Evolutionary conservation across 2,113 vertebrate genomes (phyloP).

Genomic region (Martes martes): DNA sequence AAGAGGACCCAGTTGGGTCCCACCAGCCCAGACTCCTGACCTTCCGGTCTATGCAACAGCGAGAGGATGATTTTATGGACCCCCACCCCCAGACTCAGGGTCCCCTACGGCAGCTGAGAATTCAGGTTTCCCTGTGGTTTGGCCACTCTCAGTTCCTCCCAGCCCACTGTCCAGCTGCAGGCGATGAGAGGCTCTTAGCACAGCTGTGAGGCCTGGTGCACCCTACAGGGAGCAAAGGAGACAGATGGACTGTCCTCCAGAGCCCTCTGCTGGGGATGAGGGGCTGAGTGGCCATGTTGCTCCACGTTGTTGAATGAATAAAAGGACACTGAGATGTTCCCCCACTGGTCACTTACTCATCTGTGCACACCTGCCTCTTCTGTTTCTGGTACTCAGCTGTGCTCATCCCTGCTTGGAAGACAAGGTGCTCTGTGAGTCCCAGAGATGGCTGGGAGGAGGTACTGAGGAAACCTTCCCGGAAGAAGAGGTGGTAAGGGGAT

Average conservation of each 20-base stretch:
- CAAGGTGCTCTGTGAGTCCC: background rate
- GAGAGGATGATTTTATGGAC: background rate
- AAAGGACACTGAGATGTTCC: background rate
- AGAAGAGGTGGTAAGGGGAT: background rate
- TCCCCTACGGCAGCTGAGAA: background rate
- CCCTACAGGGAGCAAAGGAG: background rate
- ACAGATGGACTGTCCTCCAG: background rate
- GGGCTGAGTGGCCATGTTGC: background rate
- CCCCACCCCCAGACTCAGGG: background rate
- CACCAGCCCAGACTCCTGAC: background rate
- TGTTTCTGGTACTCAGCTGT: no score
- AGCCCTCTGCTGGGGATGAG: background rate
- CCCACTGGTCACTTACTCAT: background rate
- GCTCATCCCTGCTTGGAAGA: no score
- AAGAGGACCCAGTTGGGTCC: background rate
- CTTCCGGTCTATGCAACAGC: background rate
- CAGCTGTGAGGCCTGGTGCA: background rate
- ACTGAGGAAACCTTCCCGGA: background rate
- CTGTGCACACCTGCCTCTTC: background rate
- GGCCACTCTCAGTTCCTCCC: background rate
- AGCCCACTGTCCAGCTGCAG: background rate
- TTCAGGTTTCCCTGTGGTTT: background rate
- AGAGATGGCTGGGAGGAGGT: accelerated
- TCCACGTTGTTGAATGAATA: background rate
- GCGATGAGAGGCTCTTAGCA: background rate